A percentile compares a stretch with the other conserved stretches of the same genome.
Conservation (phyloP, 1,140 invertebrate genomes). For the Tetraneura akinire region DNA sequence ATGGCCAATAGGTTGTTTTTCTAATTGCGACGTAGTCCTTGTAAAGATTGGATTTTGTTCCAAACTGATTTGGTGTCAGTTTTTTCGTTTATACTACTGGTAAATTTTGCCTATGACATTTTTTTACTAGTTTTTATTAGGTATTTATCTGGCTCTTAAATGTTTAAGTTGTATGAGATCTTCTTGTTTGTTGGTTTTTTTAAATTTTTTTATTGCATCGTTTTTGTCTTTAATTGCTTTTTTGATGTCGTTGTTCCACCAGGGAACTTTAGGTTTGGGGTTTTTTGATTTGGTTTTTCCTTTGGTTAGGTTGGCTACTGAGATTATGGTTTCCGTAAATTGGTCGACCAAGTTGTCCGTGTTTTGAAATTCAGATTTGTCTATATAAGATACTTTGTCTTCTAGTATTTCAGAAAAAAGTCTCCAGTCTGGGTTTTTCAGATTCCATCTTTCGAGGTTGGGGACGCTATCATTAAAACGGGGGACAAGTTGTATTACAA, state of each 20-base stretch:
- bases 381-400: background rate
- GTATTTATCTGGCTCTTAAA: background rate
- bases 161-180: background rate
- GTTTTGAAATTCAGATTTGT: background rate
- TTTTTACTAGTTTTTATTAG: no score
- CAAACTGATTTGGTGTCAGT: background rate
- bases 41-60: background rate
- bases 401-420: background rate
- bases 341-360: background rate
- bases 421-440: background rate
- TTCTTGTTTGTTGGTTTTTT: background rate
- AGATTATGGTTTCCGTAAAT: background rate
- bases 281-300: conserved; percentile 1
- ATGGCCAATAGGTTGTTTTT: background rate
- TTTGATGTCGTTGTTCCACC: background rate
- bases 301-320: background rate
- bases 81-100: background rate
- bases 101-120: background rate
- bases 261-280: background rate
- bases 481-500: background rate
- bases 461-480: background rate
- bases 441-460: background rate
- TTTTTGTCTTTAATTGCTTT: background rate
- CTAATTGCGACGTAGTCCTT: background rate
- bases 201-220: background rate